A percentile compares a stretch with the other conserved stretches of the same genome.
Evolutionary conservation across 2,113 vertebrate genomes (phyloP).

Genomic region (Elachura formosa): DNA sequence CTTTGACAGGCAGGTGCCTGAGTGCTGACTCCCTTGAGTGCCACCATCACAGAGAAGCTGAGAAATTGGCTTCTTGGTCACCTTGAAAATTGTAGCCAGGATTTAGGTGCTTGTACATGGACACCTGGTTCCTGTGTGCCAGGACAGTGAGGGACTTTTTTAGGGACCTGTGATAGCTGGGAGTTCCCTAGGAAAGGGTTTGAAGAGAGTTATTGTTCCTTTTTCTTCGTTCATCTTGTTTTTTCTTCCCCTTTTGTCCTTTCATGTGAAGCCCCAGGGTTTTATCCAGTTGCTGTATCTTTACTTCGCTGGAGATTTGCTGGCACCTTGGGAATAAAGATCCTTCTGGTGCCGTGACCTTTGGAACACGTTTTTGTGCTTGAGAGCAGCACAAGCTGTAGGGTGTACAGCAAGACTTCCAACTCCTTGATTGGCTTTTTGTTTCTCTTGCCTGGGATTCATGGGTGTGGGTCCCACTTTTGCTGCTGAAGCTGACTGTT

Average conservation of each 20-base stretch:
- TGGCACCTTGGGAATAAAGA: background rate
- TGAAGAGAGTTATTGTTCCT: background rate
- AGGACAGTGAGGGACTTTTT: background rate
- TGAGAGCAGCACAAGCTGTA: background rate
- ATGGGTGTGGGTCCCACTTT: background rate
- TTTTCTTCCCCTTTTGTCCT: background rate
- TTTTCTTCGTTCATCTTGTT: background rate
- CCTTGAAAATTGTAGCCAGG: background rate
- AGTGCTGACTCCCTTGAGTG: background rate
- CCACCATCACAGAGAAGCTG: background rate
- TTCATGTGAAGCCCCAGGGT: background rate
- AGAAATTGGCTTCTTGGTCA: background rate
- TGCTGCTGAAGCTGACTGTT: background rate
- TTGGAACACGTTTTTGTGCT: fast-evolving
- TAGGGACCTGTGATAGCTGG: background rate
- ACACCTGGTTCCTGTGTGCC: background rate
- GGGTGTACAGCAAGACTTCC: background rate
- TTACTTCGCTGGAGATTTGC: background rate
- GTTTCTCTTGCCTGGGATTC: background rate
- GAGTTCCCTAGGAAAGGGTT: background rate
- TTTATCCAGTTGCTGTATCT: background rate
- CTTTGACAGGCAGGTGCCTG: background rate
- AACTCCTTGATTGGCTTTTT: background rate
- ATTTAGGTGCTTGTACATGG: background rate
- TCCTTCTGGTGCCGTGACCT: background rate